These are phyloP conservation scores for Drosophila anceps DNA, from an alignment of 2,888 invertebrate species.

Conservation along the genomic window DNA sequence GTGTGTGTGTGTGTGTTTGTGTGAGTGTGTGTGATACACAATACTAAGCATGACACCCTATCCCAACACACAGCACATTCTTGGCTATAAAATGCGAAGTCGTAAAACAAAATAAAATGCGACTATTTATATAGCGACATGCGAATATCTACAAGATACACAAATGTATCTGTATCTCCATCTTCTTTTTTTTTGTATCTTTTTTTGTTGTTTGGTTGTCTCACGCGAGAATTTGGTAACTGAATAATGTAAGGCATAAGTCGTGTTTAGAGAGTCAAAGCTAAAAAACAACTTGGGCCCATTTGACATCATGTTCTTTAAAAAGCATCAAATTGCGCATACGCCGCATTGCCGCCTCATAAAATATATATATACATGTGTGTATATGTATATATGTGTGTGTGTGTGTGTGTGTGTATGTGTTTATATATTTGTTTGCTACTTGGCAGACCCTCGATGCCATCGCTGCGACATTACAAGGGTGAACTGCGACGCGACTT, in stretches of 20 bases:
- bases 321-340: conserved; percentile 47
- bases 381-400: not conserved
- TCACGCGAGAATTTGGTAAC: conserved; percentile 14
- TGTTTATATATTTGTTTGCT: not conserved
- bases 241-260: conserved; percentile 1
- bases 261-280: conserved; percentile 11
- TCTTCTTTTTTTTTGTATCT: conserved; percentile 16
- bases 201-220: conserved; percentile 22
- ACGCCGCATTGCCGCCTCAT: conserved; percentile 36
- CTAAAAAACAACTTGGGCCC: conserved; percentile 28
- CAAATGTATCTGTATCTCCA: conserved; percentile 28
- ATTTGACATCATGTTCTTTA: conserved; percentile 26
- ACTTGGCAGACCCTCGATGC: conserved; percentile 88
- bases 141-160: conserved; percentile 47
- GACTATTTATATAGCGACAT: conserved; percentile 59
- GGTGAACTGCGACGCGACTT: conserved; percentile 89
- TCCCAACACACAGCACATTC: conserved; percentile 1
- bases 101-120: conserved; percentile 53
- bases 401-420: not conserved
- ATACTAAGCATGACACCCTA: conserved; percentile 11
- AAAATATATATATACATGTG: not conserved
- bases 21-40: not conserved
- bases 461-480: conserved; percentile 90
- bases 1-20: not conserved
- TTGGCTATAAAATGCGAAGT: conserved; percentile 11